Conservation (phyloP, 2,113 vertebrate genomes). For the Mionectes macconnelli region DNA sequence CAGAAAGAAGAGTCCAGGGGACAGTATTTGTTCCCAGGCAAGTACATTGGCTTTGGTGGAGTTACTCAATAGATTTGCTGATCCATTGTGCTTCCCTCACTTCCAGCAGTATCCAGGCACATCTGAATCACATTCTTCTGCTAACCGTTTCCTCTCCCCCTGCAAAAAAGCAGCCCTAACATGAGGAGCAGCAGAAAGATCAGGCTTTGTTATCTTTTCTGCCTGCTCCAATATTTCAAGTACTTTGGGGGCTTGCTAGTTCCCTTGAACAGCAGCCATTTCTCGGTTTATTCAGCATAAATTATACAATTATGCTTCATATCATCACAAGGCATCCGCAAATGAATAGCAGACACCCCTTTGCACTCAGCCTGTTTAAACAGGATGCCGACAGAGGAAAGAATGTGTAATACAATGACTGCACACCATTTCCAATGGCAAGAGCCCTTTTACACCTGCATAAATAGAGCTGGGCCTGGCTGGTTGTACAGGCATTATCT, state of each 20-base stretch:
- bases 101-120: slow-evolving; percentile 24
- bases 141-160: neutral
- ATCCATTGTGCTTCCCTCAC: slow-evolving; percentile 18
- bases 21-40: slow-evolving; percentile 33
- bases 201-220: slow-evolving; percentile 52
- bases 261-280: slow-evolving; percentile 45
- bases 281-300: slow-evolving; percentile 41
- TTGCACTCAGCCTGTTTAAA: slow-evolving; percentile 53
- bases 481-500: slow-evolving; percentile 7
- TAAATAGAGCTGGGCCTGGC: slow-evolving; percentile 52
- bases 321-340: slow-evolving; percentile 52
- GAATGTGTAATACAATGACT: slow-evolving; percentile 62
- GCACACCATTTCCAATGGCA: slow-evolving; percentile 34
- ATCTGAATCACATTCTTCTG: slow-evolving; percentile 31
- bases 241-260: neutral
- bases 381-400: slow-evolving; percentile 55
- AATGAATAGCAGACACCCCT: slow-evolving; percentile 55
- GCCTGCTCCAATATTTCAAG: slow-evolving; percentile 56
- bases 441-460: slow-evolving; percentile 59
- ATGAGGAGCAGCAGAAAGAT: slow-evolving; percentile 3
- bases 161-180: neutral
- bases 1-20: slow-evolving; percentile 12
- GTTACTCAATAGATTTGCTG: slow-evolving; percentile 27
- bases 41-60: slow-evolving; percentile 1
- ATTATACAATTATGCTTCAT: slow-evolving; percentile 57